These are phyloP conservation scores for Athalia rosae DNA, from an alignment of 2,888 invertebrate species.

Conservation along the genomic window DNA sequence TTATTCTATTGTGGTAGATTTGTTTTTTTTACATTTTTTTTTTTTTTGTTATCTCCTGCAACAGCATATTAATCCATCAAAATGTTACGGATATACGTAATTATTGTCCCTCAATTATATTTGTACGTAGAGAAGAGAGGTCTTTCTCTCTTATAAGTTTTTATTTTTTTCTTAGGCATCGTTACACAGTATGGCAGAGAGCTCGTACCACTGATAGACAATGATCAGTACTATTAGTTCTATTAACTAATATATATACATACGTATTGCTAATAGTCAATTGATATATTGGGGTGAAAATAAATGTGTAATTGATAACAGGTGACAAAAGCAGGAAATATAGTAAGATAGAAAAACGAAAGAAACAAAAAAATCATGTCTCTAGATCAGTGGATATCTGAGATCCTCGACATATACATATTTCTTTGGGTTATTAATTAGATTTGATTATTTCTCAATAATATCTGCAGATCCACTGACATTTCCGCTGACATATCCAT, in stretches of 20 bases:
- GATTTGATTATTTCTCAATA: slow-evolving; percentile 24
- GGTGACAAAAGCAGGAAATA: neutral
- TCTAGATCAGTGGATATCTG: slow-evolving; percentile 11
- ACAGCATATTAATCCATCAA: slow-evolving; percentile 10
- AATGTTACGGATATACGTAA: slow-evolving; percentile 4
- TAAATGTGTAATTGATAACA: neutral
- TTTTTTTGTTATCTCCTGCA: neutral
- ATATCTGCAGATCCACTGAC: slow-evolving; percentile 34
- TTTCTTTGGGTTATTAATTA: slow-evolving; percentile 4
- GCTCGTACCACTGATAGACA: slow-evolving; percentile 39
- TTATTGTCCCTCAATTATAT: neutral
- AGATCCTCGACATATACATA: slow-evolving; percentile 1
- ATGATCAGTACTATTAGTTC: neutral
- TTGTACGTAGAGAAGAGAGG: slow-evolving; percentile 8
- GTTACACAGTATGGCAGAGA: slow-evolving; percentile 37
- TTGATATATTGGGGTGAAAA: neutral
- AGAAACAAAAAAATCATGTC: slow-evolving; percentile 14
- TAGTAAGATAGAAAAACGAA: neutral
- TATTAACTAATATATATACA: neutral
- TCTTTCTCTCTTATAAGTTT: neutral
- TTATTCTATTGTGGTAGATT: neutral
- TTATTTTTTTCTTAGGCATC: slow-evolving; percentile 19
- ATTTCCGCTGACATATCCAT: slow-evolving; percentile 44
- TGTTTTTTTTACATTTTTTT: neutral
- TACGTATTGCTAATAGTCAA: slow-evolving; percentile 13